Base-by-base conservation (phyloP, 2,888 invertebrate species). In the Tenthredo livida region DNA sequence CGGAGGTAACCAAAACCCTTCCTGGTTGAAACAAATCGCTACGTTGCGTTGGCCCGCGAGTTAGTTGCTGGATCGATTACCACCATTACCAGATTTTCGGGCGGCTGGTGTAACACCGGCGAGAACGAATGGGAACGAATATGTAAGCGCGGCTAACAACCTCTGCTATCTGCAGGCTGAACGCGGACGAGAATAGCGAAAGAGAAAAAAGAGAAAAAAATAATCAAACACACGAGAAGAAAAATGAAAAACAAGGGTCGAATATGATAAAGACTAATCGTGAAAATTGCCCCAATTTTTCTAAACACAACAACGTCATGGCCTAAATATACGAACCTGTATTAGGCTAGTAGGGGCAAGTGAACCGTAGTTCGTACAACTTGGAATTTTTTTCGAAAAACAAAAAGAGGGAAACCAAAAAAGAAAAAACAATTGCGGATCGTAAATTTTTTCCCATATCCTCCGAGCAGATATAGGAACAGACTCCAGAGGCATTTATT, bases 31-130 rank as follows among this genome's bases (percentile, higher is more conserved):
- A 77, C 54, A 54, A 77, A 77, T 77, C 47, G 77, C 54, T 50
- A 33, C 40, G 72, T 73, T 73, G 21, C 40, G 72, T 73, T 73
- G 21, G 21, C 25, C 43, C 40, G 73, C 73, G 73, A 73, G 77
- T 43, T 43, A 43, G 72, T 77, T 54, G 77, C 77, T 54, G 77
- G 77, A 77, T 77, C 77, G 77, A 77, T 77, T 40, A 77, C 77
- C 54, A 33, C 77, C 40, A 77, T 77, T 40, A 77, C 77, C 77
- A 54, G 77, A 77, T 77, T 77, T 77, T 15, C 33, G 54, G 29
- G 33, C 33, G n/a, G 77, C 50, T 17, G 33, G 29, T 47, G 54
- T 50, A 54, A 33, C 29, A 21, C 67, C 12, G 17, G 4, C 67
- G 29, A 9, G 47, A 33, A 54, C 77, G 33, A 77, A 54, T 77